phyloP scores from a whole-genome alignment of 2,113 vertebrate species.

The Percopsis transmontana region DNA sequence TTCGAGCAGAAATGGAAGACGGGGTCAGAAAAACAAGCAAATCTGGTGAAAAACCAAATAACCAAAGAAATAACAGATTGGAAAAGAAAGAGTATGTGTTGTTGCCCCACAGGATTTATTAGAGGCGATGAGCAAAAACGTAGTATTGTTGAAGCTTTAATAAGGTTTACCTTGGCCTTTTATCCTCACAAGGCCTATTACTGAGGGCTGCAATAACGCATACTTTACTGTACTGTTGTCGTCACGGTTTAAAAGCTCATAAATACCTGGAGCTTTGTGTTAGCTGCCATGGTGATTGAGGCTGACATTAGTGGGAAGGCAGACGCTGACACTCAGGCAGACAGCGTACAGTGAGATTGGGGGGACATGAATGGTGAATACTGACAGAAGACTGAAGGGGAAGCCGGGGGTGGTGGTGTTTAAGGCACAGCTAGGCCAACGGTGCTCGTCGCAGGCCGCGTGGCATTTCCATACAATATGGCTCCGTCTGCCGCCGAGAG shows the following conservation, averaged over 20 bases:
- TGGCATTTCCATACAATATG: neutral
- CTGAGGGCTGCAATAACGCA: conserved; percentile 27
- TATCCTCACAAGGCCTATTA: conserved; percentile 18
- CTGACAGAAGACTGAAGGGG: neutral
- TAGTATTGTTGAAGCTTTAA: conserved; percentile 49
- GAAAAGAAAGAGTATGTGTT: conserved; percentile 49
- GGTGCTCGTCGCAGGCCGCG: conserved; percentile 25
- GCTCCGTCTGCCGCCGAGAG: conserved; percentile 17
- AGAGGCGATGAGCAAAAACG: conserved; percentile 42
- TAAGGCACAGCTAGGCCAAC: neutral
- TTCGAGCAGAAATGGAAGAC: conserved; percentile 47
- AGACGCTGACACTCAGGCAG: conserved; percentile 23
- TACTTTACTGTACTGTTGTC: conserved; percentile 33
- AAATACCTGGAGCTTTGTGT: conserved; percentile 39
- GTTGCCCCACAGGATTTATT: conserved; percentile 44
- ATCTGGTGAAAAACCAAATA: conserved; percentile 35
- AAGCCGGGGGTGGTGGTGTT: neutral
- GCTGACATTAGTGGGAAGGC: conserved; percentile 26
- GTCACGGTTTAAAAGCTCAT: conserved; percentile 41
- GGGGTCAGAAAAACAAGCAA: conserved; percentile 34
- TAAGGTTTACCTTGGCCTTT: conserved; percentile 49
- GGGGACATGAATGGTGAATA: neutral
- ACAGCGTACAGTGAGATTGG: neutral
- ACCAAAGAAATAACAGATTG: conserved; percentile 53
- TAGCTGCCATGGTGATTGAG: conserved; percentile 20